phyloP scores from a whole-genome alignment of 2,797 vertebrate species.

The Brachymystax lenok region DNA sequence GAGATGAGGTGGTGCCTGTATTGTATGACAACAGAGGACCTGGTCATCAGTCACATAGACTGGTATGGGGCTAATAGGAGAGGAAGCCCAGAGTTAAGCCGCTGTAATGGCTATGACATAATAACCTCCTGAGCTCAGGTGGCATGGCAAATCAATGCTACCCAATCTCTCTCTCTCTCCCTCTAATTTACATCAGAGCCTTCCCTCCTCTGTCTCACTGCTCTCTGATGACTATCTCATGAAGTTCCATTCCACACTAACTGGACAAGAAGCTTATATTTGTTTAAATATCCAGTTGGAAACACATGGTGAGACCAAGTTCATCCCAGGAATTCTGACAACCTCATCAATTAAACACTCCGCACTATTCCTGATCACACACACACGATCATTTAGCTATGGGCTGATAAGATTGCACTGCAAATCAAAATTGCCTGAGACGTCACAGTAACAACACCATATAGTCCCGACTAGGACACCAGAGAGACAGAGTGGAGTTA shows the following conservation, averaged over 20 bases:
- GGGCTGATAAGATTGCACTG: neutral
- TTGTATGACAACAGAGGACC: no score
- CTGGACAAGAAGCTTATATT: no score
- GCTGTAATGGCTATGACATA: no score
- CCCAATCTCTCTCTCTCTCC: neutral
- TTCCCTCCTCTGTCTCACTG: neutral
- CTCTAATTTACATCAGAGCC: neutral
- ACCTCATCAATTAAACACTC: neutral
- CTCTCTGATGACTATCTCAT: neutral
- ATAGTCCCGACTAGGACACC: neutral
- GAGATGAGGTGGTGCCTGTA: no score
- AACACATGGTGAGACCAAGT: neutral
- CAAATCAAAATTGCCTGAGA: neutral
- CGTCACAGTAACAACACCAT: neutral
- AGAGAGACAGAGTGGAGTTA: no score
- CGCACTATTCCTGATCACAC: neutral
- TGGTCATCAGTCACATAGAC: no score
- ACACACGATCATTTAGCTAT: neutral
- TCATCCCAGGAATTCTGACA: neutral
- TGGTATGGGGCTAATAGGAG: no score
- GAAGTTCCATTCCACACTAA: neutral
- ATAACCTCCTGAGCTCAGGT: neutral
- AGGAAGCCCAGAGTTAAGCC: no score
- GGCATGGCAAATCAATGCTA: neutral
- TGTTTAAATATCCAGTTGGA: neutral